phyloP scores from a whole-genome alignment of 2,888 invertebrate species.

The Meganola albula region DNA sequence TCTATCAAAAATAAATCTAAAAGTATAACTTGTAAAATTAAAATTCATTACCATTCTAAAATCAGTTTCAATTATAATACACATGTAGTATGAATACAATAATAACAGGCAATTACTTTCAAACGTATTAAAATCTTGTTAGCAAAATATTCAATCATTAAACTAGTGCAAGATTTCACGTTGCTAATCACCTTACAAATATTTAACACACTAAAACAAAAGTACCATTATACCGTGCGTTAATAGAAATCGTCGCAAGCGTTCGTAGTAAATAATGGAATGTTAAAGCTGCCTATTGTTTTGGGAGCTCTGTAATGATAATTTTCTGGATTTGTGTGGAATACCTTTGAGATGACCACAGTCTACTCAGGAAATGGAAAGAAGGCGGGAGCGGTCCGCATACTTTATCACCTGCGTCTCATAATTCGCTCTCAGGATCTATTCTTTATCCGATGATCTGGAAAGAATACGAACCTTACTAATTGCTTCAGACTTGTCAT shows the following conservation, averaged over 20 bases:
- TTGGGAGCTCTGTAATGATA: constrained; percentile 21
- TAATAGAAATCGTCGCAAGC: no score
- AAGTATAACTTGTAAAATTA: no score
- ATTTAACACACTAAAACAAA: not conserved
- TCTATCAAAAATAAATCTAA: no score
- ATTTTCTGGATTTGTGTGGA: constrained; percentile 29
- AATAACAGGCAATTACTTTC: no score
- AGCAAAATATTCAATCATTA: no score
- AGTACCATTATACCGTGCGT: not conserved
- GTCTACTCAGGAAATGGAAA: constrained; percentile 21
- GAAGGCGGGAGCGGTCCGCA: constrained; percentile 19
- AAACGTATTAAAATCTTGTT: no score
- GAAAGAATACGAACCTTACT: constrained; percentile 25
- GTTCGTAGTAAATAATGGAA: constrained; percentile 24
- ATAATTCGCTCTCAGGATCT: constrained; percentile 60
- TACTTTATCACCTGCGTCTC: constrained; percentile 38
- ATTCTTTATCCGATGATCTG: constrained; percentile 67
- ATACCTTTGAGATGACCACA: constrained; percentile 17
- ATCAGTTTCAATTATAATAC: no score
- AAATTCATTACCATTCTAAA: no score
- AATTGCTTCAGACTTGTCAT: no score
- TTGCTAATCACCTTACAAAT: not conserved
- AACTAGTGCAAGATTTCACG: no score
- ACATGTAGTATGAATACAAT: no score
- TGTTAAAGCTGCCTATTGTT: constrained; percentile 26